A percentile compares a stretch with the other conserved stretches of the same genome.
Evolutionary conservation across 2,113 vertebrate species (phyloP).

Genomic region (Daubentonia madagascariensis): DNA sequence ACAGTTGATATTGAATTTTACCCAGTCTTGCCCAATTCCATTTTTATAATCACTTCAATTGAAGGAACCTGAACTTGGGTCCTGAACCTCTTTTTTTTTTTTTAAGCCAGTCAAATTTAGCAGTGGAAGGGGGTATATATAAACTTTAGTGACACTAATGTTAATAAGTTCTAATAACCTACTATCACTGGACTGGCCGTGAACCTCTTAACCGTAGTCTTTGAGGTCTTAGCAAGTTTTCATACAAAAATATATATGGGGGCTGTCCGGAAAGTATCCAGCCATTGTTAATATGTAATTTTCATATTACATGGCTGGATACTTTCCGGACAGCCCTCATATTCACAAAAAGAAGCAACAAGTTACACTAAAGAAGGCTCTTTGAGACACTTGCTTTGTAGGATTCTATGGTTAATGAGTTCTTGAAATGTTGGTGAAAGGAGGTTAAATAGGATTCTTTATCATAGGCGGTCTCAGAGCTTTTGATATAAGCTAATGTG

Average conservation of each 20-base stretch:
- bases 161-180: no score
- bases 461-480: background rate
- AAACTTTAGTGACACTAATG: no score
- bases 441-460: background rate
- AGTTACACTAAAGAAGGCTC: background rate
- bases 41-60: background rate
- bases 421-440: background rate
- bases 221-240: background rate
- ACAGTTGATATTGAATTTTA: background rate
- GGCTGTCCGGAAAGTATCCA: no score
- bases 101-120: no score
- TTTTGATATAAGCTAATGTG: background rate
- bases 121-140: no score
- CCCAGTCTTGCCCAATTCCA: background rate
- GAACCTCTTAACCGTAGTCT: background rate
- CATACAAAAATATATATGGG: background rate
- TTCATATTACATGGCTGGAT: no score
- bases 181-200: no score
- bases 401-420: background rate
- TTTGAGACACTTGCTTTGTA: background rate
- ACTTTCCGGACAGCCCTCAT: no score
- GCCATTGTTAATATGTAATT: no score
- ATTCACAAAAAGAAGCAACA: slow-evolving; percentile 26
- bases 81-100: no score
- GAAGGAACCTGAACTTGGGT: no score